A percentile compares a stretch with the other conserved stretches of the same genome.
Evolutionary conservation across 2,113 vertebrate species (phyloP).

Genomic region (Sylvicapra grimmia): DNA sequence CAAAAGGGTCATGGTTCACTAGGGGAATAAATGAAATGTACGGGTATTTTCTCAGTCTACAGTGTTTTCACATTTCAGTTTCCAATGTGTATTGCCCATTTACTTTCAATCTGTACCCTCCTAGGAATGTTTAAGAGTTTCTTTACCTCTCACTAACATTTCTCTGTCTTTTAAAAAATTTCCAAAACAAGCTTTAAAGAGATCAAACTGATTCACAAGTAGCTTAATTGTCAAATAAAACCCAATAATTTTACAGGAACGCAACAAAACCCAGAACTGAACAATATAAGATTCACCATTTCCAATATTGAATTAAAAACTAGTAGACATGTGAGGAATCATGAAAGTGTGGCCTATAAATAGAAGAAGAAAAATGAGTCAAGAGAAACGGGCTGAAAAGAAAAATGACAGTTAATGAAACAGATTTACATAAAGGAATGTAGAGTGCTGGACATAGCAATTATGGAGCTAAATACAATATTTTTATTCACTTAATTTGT

Average conservation of each 20-base stretch:
- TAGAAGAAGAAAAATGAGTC: neutral
- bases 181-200: neutral
- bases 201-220: neutral
- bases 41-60: neutral
- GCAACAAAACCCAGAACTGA: neutral
- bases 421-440: neutral
- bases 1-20: neutral
- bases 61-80: neutral
- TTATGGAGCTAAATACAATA: neutral
- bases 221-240: neutral
- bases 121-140: neutral
- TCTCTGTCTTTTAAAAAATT: neutral
- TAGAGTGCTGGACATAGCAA: neutral
- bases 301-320: neutral
- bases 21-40: neutral
- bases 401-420: neutral
- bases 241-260: neutral
- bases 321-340: neutral
- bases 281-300: neutral
- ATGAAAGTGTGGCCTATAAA: neutral
- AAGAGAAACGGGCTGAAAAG: neutral
- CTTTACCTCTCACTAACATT: neutral
- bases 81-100: neutral
- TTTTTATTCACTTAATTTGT: neutral
- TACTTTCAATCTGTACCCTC: neutral